Percentiles rank a stretch among this genome's conserved stretches.
These are phyloP conservation scores for Luehdorfia chinensis DNA, from an alignment of 1,140 invertebrate genomes.

Conservation along the genomic window DNA sequence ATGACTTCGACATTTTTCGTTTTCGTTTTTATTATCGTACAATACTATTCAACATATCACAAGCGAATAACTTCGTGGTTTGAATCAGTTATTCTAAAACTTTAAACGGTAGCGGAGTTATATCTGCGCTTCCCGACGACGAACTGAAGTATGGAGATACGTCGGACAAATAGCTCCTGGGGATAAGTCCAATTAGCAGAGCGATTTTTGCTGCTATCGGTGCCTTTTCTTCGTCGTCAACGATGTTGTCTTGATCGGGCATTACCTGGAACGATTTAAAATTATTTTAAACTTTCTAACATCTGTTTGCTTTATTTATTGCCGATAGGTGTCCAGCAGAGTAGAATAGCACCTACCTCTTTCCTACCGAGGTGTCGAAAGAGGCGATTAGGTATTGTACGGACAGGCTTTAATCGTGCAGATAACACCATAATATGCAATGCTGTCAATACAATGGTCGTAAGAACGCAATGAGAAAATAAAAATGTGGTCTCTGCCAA, in stretches of 20 bases:
- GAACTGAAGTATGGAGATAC: constrained; percentile 51
- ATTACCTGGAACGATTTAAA: constrained; percentile 54
- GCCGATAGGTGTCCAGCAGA: no score
- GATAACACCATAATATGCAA: no score
- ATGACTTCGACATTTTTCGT: constrained; percentile 1
- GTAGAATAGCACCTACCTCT: no score
- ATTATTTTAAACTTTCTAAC: no score
- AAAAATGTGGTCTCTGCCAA: no score
- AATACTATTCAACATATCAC: constrained; percentile 20
- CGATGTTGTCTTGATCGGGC: constrained; percentile 72
- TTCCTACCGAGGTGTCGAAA: no score
- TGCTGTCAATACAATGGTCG: no score
- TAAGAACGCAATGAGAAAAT: no score
- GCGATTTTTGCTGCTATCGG: constrained; percentile 74
- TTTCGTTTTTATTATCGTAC: constrained; percentile 13
- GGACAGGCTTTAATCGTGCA: no score
- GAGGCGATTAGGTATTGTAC: no score
- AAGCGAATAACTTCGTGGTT: constrained; percentile 15
- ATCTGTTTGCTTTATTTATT: no score
- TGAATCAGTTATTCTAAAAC: constrained; percentile 37
- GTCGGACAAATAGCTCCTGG: constrained; percentile 61
- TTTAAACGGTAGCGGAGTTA: constrained; percentile 44
- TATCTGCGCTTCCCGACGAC: constrained; percentile 40
- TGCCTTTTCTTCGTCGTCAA: constrained; percentile 67
- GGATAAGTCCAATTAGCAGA: constrained; percentile 63